Evolutionary conservation across 2,113 vertebrate species (phyloP).

Genomic region (Boleophthalmus pectinirostris): DNA sequence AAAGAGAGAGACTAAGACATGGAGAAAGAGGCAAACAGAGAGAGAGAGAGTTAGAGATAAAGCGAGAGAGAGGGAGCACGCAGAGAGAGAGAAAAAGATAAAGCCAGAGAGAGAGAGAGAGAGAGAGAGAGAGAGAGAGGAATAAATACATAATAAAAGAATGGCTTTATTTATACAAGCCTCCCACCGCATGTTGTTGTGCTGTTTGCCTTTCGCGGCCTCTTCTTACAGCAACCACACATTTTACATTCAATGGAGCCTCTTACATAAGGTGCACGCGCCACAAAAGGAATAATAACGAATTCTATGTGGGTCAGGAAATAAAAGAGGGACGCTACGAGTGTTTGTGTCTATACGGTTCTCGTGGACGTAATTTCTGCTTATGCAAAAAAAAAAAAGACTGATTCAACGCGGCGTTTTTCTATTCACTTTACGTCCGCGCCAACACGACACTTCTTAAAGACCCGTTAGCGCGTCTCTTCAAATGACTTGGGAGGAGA

Average conservation of each 20-base stretch:
- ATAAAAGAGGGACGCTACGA: constrained; percentile 6
- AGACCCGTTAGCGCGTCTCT: not conserved
- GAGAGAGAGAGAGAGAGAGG: not conserved
- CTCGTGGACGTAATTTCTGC: not conserved
- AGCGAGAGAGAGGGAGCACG: too few species aligned
- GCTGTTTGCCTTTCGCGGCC: constrained; percentile 17
- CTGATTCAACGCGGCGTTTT: not conserved
- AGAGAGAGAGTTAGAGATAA: too few species aligned
- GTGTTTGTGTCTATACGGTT: constrained; percentile 10
- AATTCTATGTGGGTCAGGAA: constrained; percentile 42
- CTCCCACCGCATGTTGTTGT: constrained; percentile 32
- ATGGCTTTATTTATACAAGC: constrained; percentile 50
- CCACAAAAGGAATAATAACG: constrained; percentile 36
- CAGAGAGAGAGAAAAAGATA: too few species aligned
- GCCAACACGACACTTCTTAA: too few species aligned
- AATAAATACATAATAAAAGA: constrained; percentile 19
- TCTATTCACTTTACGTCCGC: not conserved
- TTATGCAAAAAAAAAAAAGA: not conserved
- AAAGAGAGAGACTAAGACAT: too few species aligned
- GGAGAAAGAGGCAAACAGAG: too few species aligned
- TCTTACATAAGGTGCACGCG: constrained; percentile 45
- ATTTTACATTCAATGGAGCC: constrained; percentile 28
- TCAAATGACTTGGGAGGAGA: not conserved
- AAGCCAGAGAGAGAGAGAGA: not conserved
- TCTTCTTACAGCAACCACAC: constrained; percentile 5